Base-by-base conservation (phyloP, 2,888 invertebrate genomes). In the Sturmia bella region DNA sequence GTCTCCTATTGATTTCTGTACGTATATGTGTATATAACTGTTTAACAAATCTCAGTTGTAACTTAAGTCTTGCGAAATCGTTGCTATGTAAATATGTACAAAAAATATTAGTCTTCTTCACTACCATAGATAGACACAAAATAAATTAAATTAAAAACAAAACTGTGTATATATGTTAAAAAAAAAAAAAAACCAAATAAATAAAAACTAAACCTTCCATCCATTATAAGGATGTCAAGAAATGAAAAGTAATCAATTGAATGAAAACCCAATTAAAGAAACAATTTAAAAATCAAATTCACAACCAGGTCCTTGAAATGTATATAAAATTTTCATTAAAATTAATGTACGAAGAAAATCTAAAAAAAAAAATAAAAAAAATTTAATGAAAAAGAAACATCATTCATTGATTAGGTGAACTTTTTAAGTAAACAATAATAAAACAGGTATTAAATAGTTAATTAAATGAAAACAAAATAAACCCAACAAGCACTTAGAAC, bases 341-440 rank as follows among this genome's bases (percentile, higher is more conserved):
- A 1, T 3, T 50, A 19, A 27, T 21, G 21, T 12, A 24, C 11
- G 1, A 27, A 24, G 39, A 13, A 50, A 57, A 11, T 54, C n/a
- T n/a, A n/a, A n/a, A n/a, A n/a, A 54, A 43, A 43, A 54, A 45
- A 37, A 32, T 24, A 45, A 17, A 45, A 12, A 21, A 56, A 59
- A 32, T 48, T 54, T 45, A 12, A 3, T n/a, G 12, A 45, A 45
- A 57, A 27, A 17, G 11, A 24, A 13, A 50, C 68, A 5, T 54
- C 70, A 74, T 13, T 52, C 52, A 66, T 52, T 59, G 68, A 68
- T 75, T 79, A 79, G 75, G 79, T 79, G 68, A 79, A 76, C 66
- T 80, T 83, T 79, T 83, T 80, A 83, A 72, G 75, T 79, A 59
- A 80, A 79, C 79, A 79, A 76, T 80, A 80, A 83, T 80, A 79